phyloP scores from a whole-genome alignment of 2,888 invertebrate genomes.

The Isoperla grammatica region DNA sequence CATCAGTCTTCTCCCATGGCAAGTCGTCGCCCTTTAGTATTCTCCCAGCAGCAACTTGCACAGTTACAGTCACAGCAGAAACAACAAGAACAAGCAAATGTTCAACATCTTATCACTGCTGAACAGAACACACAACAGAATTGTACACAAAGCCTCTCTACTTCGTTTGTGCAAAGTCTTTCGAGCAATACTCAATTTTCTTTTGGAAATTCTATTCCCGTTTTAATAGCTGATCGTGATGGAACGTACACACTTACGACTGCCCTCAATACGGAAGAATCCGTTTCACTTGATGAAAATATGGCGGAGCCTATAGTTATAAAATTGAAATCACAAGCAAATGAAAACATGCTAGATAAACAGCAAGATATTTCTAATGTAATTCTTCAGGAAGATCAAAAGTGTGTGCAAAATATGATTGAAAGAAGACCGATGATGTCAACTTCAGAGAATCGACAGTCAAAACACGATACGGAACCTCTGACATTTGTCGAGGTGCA shows the following conservation, averaged over 20 bases:
- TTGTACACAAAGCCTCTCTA: too few species aligned
- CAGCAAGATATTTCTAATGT: constrained; percentile 6
- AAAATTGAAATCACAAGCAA: constrained; percentile 1
- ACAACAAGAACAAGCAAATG: too few species aligned
- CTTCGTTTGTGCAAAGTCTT: too few species aligned
- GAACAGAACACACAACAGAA: neutral
- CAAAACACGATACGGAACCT: too few species aligned
- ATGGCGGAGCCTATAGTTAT: neutral
- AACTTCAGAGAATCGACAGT: neutral
- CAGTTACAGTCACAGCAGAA: too few species aligned
- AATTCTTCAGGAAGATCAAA: neutral
- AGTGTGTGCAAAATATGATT: neutral
- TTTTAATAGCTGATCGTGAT: constrained; percentile 15
- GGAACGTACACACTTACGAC: constrained; percentile 14
- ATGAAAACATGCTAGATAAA: neutral
- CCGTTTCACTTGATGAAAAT: neutral
- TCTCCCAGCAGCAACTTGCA: too few species aligned
- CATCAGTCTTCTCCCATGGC: too few species aligned
- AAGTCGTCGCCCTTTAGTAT: too few species aligned
- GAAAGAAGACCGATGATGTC: neutral
- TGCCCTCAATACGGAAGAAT: constrained; percentile 4
- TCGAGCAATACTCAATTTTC: neutral
- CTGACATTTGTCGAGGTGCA: neutral
- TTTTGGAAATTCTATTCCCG: constrained; percentile 13
- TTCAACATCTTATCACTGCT: neutral